phyloP scores from a whole-genome alignment of 1,140 invertebrate genomes.

The Drosophila simulans region DNA sequence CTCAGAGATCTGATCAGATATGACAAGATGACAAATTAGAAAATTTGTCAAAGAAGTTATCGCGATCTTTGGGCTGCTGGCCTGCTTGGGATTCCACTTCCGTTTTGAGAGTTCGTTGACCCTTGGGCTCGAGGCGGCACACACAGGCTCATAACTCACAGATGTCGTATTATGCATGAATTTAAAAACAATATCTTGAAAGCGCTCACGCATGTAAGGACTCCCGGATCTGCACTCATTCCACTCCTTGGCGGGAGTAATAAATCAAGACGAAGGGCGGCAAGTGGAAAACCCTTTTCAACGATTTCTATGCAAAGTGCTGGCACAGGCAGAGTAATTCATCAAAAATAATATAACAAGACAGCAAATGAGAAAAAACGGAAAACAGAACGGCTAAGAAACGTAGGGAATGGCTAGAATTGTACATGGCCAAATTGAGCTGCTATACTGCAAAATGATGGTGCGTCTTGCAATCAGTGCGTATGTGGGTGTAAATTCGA shows the following conservation, averaged over 20 bases:
- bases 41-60: slow-evolving; percentile 48
- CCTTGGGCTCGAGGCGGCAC: slow-evolving; percentile 15
- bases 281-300: slow-evolving; percentile 57
- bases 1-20: slow-evolving; percentile 34
- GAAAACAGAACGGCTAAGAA: slow-evolving; percentile 9
- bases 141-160: slow-evolving; percentile 65
- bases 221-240: background rate
- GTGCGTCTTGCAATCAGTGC: slow-evolving; percentile 26
- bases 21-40: slow-evolving; percentile 50
- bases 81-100: slow-evolving; percentile 8
- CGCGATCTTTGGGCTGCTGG: slow-evolving; percentile 22
- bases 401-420: slow-evolving; percentile 25
- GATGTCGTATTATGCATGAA: slow-evolving; percentile 68
- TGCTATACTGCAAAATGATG: slow-evolving; percentile 21
- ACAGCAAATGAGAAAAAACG: slow-evolving; percentile 37
- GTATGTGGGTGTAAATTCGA: background rate
- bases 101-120: slow-evolving; percentile 46
- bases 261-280: slow-evolving; percentile 62
- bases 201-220: slow-evolving; percentile 39
- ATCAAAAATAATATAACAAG: slow-evolving; percentile 60
- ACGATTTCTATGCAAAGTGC: slow-evolving; percentile 52
- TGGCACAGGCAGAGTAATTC: slow-evolving; percentile 62
- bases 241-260: slow-evolving; percentile 35
- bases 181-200: slow-evolving; percentile 69
- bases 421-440: slow-evolving; percentile 30